Evolutionary conservation across 1,140 invertebrate genomes (phyloP).

Genomic region (Ephestia elutella): DNA sequence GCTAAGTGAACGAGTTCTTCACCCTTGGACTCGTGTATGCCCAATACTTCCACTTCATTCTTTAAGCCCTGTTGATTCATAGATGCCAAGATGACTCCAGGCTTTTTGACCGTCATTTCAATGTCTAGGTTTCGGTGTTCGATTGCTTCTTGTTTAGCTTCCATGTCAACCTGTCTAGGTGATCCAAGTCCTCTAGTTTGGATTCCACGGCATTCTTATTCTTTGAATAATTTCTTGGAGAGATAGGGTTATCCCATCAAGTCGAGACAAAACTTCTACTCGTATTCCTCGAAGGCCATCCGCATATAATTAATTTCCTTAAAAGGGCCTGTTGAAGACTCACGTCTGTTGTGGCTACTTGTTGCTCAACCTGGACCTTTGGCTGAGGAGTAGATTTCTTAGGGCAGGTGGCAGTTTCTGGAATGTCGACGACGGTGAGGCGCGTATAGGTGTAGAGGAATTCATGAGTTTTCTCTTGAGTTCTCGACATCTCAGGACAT

Average conservation of each 20-base stretch:
- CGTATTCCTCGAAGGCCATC: neutral
- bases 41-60: conserved; percentile 16
- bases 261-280: neutral
- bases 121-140: neutral
- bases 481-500: conserved; percentile 2
- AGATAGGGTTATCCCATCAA: neutral
- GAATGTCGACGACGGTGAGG: neutral
- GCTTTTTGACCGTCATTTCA: neutral
- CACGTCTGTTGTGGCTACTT: too few relatives aligned
- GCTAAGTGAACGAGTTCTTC: conserved; percentile 20
- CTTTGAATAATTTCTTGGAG: neutral
- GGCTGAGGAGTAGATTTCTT: neutral
- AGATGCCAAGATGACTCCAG: neutral
- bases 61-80: neutral
- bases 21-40: conserved; percentile 14
- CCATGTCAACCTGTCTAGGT: neutral
- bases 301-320: neutral
- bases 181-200: neutral
- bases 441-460: neutral
- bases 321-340: neutral
- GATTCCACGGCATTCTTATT: neutral
- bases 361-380: neutral
- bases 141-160: neutral
- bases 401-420: neutral
- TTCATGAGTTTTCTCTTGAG: neutral